phyloP scores from a whole-genome alignment of 2,797 vertebrate species.

The Huso huso region DNA sequence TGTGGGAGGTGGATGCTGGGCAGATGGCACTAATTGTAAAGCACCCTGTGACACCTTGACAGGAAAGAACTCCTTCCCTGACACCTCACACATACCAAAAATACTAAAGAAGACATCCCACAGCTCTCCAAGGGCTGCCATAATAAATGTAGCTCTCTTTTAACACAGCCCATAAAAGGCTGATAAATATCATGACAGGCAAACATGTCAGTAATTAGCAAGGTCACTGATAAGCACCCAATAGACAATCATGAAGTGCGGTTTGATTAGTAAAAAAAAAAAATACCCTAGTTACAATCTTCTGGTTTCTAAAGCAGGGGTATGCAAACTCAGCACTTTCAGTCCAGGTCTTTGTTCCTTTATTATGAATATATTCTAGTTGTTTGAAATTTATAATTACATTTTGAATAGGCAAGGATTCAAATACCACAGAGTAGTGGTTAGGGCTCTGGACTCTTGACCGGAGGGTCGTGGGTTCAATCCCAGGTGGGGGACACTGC shows the following conservation, averaged over 20 bases:
- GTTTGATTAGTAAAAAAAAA: not conserved
- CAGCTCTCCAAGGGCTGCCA: slow-evolving; percentile 53
- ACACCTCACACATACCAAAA: slow-evolving; percentile 60
- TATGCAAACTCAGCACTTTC: too few relatives aligned
- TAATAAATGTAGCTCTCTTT: slow-evolving; percentile 40
- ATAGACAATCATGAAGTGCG: slow-evolving; percentile 28
- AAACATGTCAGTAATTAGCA: slow-evolving; percentile 38
- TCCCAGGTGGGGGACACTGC: too few relatives aligned
- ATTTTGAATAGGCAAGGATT: too few relatives aligned
- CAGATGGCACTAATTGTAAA: slow-evolving; percentile 67
- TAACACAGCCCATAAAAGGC: slow-evolving; percentile 48
- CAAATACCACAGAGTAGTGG: too few relatives aligned
- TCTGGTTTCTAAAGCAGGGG: too few relatives aligned
- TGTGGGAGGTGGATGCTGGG: slow-evolving; percentile 46
- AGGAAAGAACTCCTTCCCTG: slow-evolving; percentile 59
- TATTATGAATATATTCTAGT: too few relatives aligned
- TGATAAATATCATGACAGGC: slow-evolving; percentile 42
- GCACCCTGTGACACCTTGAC: slow-evolving; percentile 59
- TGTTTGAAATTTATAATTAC: too few relatives aligned
- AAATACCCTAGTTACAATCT: not conserved
- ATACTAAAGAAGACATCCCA: slow-evolving; percentile 57
- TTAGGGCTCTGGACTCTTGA: too few relatives aligned
- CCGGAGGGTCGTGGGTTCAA: too few relatives aligned
- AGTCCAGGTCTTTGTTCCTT: too few relatives aligned
- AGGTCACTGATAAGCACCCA: slow-evolving; percentile 38